These are phyloP conservation scores for Hipparchia semele DNA, from an alignment of 2,888 invertebrate species.

Conservation along the genomic window DNA sequence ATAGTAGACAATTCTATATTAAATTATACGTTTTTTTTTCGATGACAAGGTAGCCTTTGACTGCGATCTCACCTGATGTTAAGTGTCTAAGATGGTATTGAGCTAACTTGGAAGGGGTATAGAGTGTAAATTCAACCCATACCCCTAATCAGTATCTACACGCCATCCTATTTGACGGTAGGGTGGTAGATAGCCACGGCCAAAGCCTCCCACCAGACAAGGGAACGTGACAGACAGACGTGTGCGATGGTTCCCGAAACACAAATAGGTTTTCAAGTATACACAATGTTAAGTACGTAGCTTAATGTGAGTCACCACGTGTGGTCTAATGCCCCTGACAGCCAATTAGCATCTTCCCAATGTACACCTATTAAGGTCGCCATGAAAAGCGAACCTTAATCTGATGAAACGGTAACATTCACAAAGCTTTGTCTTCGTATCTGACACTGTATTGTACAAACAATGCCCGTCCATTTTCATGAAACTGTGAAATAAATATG, in stretches of 20 bases:
- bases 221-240: too few species aligned
- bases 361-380: conserved; percentile 30
- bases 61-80: too few species aligned
- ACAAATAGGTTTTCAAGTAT: background rate
- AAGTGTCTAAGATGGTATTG: too few species aligned
- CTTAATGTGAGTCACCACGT: conserved; percentile 9
- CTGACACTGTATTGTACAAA: conserved; percentile 22
- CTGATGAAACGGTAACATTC: conserved; percentile 38
- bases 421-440: conserved; percentile 36
- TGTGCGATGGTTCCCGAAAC: background rate
- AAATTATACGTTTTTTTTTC: too few species aligned
- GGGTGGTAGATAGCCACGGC: too few species aligned
- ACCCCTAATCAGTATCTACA: too few species aligned
- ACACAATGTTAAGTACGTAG: background rate
- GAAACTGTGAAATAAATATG: background rate
- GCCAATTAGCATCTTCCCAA: conserved; percentile 40
- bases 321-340: conserved; percentile 30
- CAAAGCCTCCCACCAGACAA: too few species aligned
- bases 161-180: too few species aligned
- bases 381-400: conserved; percentile 35
- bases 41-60: too few species aligned
- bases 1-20: too few species aligned
- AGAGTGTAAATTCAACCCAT: too few species aligned
- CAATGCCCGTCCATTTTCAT: conserved; percentile 22
- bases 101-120: too few species aligned